Evolutionary conservation across 2,113 vertebrate genomes (phyloP).

Genomic region (Clarias batrachus): DNA sequence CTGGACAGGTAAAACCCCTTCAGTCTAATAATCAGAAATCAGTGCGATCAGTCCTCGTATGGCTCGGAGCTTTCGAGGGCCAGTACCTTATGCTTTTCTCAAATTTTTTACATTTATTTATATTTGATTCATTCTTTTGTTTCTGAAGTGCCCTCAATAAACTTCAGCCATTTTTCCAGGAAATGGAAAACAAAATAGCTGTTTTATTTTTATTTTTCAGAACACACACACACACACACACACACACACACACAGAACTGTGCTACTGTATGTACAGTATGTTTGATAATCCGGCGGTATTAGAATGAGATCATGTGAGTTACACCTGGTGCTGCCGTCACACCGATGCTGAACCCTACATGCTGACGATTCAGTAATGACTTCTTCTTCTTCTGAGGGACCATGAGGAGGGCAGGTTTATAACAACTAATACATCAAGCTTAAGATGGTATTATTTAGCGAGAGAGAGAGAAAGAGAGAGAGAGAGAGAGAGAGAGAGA

Average conservation of each 20-base stretch:
- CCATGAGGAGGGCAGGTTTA: neutral
- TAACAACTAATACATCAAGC: neutral
- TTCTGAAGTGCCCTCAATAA: neutral
- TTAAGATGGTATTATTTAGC: neutral
- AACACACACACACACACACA: neutral
- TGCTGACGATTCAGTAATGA: too few species aligned
- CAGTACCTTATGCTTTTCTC: neutral
- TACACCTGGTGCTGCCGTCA: neutral
- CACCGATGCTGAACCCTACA: neutral
- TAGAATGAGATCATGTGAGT: neutral
- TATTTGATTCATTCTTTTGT: neutral
- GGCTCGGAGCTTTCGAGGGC: neutral
- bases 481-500: neutral
- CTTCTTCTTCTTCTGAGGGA: neutral
- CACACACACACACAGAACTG: neutral
- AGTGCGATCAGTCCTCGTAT: neutral
- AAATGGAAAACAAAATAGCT: neutral
- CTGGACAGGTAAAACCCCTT: constrained; percentile 23
- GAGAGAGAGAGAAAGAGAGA: neutral
- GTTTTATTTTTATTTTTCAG: neutral
- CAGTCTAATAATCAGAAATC: neutral
- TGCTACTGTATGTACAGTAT: neutral
- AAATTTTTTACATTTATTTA: neutral
- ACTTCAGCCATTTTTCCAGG: neutral
- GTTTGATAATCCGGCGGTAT: neutral